Conservation (phyloP, 2,888 invertebrate genomes). For the Masnerella sp. region DNA sequence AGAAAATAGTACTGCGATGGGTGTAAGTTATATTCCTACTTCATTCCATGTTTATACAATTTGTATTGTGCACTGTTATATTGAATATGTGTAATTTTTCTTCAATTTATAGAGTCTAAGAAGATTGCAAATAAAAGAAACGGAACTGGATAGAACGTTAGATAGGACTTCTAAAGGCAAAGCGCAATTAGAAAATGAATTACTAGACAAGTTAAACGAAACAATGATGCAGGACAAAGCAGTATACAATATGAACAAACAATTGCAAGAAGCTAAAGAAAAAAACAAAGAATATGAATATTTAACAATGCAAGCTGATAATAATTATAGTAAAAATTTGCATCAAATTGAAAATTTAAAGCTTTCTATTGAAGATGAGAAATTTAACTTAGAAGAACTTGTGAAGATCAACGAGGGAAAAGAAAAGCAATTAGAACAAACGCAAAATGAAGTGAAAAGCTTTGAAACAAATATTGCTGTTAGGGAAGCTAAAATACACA, state of each 20-base stretch:
- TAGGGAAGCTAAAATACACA: slow-evolving; percentile 79
- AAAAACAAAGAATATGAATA: slow-evolving; percentile 80
- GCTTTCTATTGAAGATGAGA: slow-evolving; percentile 65
- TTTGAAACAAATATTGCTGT: slow-evolving; percentile 77
- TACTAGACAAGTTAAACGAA: slow-evolving; percentile 83
- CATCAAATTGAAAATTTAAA: no score
- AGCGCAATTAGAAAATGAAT: slow-evolving; percentile 82
- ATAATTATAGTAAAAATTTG: slow-evolving; percentile 80
- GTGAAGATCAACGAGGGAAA: slow-evolving; percentile 73
- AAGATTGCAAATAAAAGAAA: slow-evolving; percentile 77
- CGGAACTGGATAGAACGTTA: slow-evolving; percentile 76
- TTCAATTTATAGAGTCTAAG: slow-evolving; percentile 79
- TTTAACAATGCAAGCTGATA: slow-evolving; percentile 79
- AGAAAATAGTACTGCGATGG: no score
- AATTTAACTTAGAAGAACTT: slow-evolving; percentile 74
- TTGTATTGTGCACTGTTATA: not conserved
- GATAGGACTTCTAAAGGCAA: slow-evolving; percentile 81
- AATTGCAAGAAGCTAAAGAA: slow-evolving; percentile 77
- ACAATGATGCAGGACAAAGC: slow-evolving; percentile 85
- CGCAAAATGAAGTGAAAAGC: slow-evolving; percentile 78
- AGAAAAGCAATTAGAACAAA: slow-evolving; percentile 77
- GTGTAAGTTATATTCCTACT: no score
- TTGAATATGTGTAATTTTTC: slow-evolving; percentile 8
- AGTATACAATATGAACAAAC: slow-evolving; percentile 79
- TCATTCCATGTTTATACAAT: no score